Percentiles rank a stretch among this genome's conserved stretches.
Conservation (phyloP, 1,140 invertebrate species). For the Heterodera schachtii region DNA sequence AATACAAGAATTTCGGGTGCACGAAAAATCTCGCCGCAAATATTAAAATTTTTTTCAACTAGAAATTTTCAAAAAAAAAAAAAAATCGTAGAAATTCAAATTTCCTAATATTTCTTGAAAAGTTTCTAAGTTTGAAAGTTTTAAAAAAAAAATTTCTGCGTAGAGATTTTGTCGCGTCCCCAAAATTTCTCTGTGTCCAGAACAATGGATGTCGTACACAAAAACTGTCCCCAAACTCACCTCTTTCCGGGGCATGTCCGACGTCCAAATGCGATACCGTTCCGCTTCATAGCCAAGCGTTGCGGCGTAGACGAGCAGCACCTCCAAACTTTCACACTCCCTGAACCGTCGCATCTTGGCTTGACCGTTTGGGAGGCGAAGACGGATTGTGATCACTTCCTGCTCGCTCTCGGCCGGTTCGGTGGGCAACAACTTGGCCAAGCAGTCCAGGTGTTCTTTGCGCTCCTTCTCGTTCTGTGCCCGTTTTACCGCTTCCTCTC, state of each 20-base stretch:
- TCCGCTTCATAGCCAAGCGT: slow-evolving; percentile 43
- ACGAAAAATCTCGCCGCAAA: too few relatives aligned
- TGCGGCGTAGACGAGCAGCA: slow-evolving; percentile 42
- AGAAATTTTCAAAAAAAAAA: too few relatives aligned
- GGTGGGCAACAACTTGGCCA: slow-evolving; percentile 37
- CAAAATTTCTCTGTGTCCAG: too few relatives aligned
- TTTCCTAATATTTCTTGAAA: too few relatives aligned
- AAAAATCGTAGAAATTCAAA: too few relatives aligned
- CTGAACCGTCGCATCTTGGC: slow-evolving; percentile 46
- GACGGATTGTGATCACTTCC: slow-evolving; percentile 40
- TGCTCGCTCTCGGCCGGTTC: slow-evolving; percentile 41
- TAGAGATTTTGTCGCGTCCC: too few relatives aligned
- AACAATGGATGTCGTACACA: neutral
- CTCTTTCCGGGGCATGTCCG: slow-evolving; percentile 47
- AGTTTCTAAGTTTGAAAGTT: too few relatives aligned
- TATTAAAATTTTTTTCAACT: too few relatives aligned
- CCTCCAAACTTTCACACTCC: slow-evolving; percentile 33
- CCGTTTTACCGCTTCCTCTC: slow-evolving; percentile 34
- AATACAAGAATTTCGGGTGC: too few relatives aligned
- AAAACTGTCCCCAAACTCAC: slow-evolving; percentile 27
- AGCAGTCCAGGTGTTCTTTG: slow-evolving; percentile 17
- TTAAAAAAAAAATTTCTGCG: too few relatives aligned
- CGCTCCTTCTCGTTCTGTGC: slow-evolving; percentile 25
- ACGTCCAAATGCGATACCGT: slow-evolving; percentile 47
- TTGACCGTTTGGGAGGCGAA: slow-evolving; percentile 45